Conservation (phyloP, 1,140 invertebrate species). For the Plectus sambesii region DNA sequence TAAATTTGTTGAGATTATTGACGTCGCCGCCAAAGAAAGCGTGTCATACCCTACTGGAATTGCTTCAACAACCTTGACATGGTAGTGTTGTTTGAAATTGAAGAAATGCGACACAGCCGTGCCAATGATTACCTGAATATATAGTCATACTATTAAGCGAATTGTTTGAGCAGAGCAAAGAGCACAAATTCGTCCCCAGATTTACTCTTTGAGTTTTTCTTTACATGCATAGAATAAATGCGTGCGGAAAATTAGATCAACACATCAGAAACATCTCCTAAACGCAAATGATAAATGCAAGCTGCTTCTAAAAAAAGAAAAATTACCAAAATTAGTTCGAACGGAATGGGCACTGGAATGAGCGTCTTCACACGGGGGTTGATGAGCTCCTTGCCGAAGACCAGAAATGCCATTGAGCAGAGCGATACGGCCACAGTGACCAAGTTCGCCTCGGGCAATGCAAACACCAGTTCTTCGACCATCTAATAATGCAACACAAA, state of each 20-base stretch:
- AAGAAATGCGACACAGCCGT: constrained; percentile 34
- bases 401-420: constrained; percentile 27
- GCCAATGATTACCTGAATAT: constrained; percentile 30
- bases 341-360: constrained; percentile 32
- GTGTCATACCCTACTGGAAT: constrained; percentile 35
- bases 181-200: too few relatives aligned
- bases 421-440: constrained; percentile 25
- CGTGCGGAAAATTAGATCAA: constrained; percentile 5
- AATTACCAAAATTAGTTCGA: constrained; percentile 31
- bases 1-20: constrained; percentile 17
- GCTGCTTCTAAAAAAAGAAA: not conserved
- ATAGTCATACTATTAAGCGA: too few relatives aligned
- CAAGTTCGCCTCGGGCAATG: constrained; percentile 18
- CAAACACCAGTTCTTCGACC: constrained; percentile 11
- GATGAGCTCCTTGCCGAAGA: constrained; percentile 35
- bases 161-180: too few relatives aligned
- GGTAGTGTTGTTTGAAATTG: constrained; percentile 28
- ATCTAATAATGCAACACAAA: constrained; percentile 6
- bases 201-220: not conserved
- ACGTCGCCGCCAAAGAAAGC: constrained; percentile 1
- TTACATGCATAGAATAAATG: not conserved
- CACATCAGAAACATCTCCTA: constrained; percentile 9
- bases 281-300: not conserved
- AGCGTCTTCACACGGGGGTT: constrained; percentile 34
- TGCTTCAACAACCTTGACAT: constrained; percentile 33